phyloP scores from a whole-genome alignment of 2,113 vertebrate genomes.

The Terrapene triunguis region DNA sequence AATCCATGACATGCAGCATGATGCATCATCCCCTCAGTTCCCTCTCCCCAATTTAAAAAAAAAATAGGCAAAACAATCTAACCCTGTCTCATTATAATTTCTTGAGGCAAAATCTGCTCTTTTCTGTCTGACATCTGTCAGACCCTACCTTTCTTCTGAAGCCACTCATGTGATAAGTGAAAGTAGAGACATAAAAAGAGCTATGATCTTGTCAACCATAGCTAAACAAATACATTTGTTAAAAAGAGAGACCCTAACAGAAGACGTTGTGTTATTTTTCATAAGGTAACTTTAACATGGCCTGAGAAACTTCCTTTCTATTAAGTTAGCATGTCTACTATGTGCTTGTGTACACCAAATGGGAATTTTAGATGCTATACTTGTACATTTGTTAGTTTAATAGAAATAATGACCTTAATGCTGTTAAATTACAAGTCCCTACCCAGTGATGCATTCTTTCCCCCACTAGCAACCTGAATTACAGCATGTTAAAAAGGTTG shows the following conservation, averaged over 20 bases:
- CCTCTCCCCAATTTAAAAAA: not conserved
- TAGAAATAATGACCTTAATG: conserved; percentile 67
- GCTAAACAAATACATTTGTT: conserved; percentile 53
- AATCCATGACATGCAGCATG: not conserved
- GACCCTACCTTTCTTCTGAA: conserved; percentile 36
- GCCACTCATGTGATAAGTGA: conserved; percentile 27
- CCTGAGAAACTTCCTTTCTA: conserved; percentile 34
- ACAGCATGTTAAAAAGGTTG: conserved; percentile 30
- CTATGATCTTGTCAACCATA: conserved; percentile 27
- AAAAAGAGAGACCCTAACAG: conserved; percentile 43
- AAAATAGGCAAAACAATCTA: not conserved
- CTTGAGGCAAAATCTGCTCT: conserved; percentile 30
- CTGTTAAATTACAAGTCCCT: conserved; percentile 70
- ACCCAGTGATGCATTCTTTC: conserved; percentile 14
- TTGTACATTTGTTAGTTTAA: conserved; percentile 61
- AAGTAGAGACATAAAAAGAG: conserved; percentile 42
- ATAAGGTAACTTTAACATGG: conserved; percentile 7
- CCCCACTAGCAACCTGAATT: conserved; percentile 28
- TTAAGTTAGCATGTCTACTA: conserved; percentile 20
- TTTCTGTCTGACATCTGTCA: conserved; percentile 48
- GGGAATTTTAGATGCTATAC: conserved; percentile 61
- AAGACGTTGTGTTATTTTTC: conserved; percentile 30
- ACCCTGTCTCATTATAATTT: conserved; percentile 11
- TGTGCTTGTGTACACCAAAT: conserved; percentile 27
- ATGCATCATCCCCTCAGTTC: not conserved